phyloP scores from a whole-genome alignment of 2,888 invertebrate genomes.

The Taenaris catops region DNA sequence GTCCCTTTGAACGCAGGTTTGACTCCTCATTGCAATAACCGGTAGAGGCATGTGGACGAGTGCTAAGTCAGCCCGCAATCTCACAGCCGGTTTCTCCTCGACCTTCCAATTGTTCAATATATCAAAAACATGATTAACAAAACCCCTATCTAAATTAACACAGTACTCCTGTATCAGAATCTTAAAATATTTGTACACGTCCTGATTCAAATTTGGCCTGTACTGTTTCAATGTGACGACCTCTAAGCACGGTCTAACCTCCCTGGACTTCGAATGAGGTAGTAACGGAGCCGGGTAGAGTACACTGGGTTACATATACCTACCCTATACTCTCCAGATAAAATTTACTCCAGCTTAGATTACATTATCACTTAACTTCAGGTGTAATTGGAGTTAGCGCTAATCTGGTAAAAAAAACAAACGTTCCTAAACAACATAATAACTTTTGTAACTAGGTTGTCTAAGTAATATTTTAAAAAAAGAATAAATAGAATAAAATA shows the following conservation, averaged over 20 bases:
- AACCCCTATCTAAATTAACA: conserved; percentile 85
- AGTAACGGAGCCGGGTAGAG: conserved; percentile 81
- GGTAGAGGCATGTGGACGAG: conserved; percentile 80
- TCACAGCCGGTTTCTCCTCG: conserved; percentile 78
- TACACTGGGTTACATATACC: conserved; percentile 85
- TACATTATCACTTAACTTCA: too few species aligned
- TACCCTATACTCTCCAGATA: too few species aligned
- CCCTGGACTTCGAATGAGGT: conserved; percentile 48
- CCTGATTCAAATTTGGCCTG: conserved; percentile 67
- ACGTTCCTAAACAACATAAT: too few species aligned
- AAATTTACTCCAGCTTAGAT: too few species aligned
- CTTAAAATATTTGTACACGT: conserved; percentile 82
- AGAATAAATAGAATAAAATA: too few species aligned
- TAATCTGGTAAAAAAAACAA: too few species aligned
- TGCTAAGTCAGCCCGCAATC: conserved; percentile 77
- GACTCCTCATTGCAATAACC: conserved; percentile 61
- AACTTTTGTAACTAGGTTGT: too few species aligned
- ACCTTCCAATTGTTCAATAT: conserved; percentile 80
- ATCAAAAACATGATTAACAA: conserved; percentile 81
- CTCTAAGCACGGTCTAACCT: conserved; percentile 80
- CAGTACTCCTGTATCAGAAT: conserved; percentile 83
- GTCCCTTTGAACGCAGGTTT: conserved; percentile 49
- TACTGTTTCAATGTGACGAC: conserved; percentile 75
- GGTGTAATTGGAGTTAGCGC: too few species aligned
- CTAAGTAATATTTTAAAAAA: too few species aligned